Conservation (phyloP, 2,113 vertebrate species). For the Empidonax alnorum region DNA sequence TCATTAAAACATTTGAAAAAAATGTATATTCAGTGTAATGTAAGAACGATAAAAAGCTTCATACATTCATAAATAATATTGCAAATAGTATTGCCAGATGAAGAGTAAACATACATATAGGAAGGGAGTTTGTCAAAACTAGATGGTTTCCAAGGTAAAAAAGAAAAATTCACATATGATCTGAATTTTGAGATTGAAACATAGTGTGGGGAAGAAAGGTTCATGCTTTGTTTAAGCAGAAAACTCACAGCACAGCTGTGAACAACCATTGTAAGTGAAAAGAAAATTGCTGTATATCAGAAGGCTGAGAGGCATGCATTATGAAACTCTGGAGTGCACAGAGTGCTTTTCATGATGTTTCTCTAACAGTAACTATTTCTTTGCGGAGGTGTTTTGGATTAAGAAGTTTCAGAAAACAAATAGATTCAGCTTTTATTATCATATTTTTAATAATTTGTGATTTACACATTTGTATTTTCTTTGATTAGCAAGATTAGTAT, state of each 20-base stretch:
- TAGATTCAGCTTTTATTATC: fast-evolving
- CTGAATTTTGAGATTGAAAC: background rate
- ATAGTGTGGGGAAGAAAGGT: background rate
- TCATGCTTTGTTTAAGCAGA: background rate
- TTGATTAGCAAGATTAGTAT: background rate
- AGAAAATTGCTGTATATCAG: background rate
- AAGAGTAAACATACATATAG: background rate
- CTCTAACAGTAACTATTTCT: background rate
- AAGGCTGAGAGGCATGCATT: background rate
- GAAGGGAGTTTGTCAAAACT: background rate
- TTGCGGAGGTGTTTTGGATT: background rate
- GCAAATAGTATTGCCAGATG: background rate
- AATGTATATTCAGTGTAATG: background rate
- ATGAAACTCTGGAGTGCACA: background rate
- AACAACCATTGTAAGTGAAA: background rate
- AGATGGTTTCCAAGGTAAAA: background rate
- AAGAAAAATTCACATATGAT: background rate
- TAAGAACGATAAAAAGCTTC: background rate
- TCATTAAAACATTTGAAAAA: background rate
- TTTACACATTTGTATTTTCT: background rate
- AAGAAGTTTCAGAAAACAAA: background rate
- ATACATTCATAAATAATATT: background rate
- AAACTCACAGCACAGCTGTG: background rate
- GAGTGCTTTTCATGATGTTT: background rate
- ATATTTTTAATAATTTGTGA: fast-evolving